Percentiles rank a stretch among this genome's conserved stretches.
Conservation (phyloP, 2,797 vertebrate species). For the Intellagama lesueurii region DNA sequence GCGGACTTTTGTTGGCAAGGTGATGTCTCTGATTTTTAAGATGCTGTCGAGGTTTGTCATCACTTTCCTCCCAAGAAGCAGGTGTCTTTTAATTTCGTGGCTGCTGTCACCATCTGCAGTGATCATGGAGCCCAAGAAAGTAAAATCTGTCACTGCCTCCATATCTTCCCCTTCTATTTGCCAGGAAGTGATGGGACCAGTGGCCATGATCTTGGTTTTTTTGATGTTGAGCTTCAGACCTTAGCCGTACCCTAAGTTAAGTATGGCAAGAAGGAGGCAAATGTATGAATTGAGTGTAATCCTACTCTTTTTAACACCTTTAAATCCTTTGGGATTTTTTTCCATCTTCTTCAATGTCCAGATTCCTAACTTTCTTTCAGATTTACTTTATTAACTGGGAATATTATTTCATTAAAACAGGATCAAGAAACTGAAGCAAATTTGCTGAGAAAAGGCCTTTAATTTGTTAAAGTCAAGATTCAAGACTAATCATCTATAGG, state of each 20-base stretch:
- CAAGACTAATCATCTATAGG: background rate
- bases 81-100: too few relatives aligned
- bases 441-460: background rate
- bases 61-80: too few relatives aligned
- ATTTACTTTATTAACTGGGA: background rate
- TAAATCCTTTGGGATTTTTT: background rate
- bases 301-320: background rate
- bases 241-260: background rate
- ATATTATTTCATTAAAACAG: background rate
- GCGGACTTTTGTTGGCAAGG: too few relatives aligned
- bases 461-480: background rate
- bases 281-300: background rate
- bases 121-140: too few relatives aligned
- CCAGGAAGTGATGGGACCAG: too few relatives aligned
- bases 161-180: too few relatives aligned
- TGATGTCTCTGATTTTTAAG: too few relatives aligned
- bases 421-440: constrained; percentile 1
- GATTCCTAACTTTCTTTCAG: background rate
- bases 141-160: too few relatives aligned
- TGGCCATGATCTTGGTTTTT: too few relatives aligned
- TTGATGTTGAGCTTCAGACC: too few relatives aligned
- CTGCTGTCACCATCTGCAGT: too few relatives aligned
- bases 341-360: background rate
- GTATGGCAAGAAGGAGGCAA: background rate
- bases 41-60: too few relatives aligned